phyloP scores from a whole-genome alignment of 30 jellyfish, hydroid and myxozoan species.

The Chrysaora quinquecirrha region DNA sequence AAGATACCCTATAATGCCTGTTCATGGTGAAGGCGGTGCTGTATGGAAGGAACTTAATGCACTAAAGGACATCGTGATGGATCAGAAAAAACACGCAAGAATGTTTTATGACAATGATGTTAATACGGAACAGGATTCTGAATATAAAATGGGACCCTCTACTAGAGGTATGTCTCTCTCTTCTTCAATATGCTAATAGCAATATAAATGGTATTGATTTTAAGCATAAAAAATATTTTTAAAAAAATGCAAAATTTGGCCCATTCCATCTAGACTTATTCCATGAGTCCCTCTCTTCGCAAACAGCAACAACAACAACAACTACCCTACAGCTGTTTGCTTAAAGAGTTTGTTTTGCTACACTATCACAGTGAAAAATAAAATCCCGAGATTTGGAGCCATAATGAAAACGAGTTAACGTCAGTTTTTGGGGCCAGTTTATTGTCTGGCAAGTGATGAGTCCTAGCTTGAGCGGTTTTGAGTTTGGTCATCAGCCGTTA shows the following conservation, averaged over 20 bases:
- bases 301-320: too few species aligned
- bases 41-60: conserved; percentile 97
- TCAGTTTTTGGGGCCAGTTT: not conserved
- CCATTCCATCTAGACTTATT: too few species aligned
- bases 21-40: conserved; percentile 95
- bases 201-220: not conserved
- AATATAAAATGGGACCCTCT: conserved; percentile 54
- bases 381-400: too few species aligned
- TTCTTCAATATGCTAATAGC: not conserved
- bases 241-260: too few species aligned
- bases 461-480: too few species aligned
- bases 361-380: too few species aligned
- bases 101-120: conserved; percentile 62
- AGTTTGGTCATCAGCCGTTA: too few species aligned
- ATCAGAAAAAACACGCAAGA: conserved; percentile 48
- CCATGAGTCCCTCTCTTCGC: too few species aligned
- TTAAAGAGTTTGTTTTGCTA: too few species aligned
- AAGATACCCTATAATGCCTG: conserved; percentile 92
- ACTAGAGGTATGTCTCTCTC: not conserved
- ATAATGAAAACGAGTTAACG: not conserved
- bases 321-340: too few species aligned
- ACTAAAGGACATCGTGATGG: conserved; percentile 71
- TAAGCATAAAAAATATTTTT: not conserved
- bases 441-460: not conserved
- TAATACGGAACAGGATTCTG: conserved; percentile 26